Base-by-base conservation (phyloP, 2,888 invertebrate genomes). In the Phaedon cochleariae region DNA sequence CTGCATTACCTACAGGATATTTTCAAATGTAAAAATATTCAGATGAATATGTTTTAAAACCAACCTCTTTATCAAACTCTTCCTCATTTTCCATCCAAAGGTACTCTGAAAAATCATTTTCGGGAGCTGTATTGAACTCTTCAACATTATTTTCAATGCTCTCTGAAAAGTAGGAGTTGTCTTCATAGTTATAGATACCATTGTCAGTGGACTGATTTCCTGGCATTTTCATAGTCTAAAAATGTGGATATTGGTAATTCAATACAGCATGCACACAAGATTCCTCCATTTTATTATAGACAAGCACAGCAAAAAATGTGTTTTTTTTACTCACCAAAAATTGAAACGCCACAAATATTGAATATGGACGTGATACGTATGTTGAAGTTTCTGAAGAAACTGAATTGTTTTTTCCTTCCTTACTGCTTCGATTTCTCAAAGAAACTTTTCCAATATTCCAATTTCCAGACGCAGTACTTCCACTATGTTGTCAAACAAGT, bases 11-110 rank as follows among this genome's bases (percentile, higher is more conserved):
- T 94, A 18, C 10, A 79, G 26, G 54, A 66, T 31, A 59, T 37
- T 55, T 41, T 20, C 34, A 3, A 6, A 18, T 21, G 18, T 45
- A 15, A 48, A 34, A 26, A 21, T 49, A 18, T 22, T 45, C 51
- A 18, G 34, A 22, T 60, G 41, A 34, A 26, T 48, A 26, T 34
- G 7, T 26, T 17, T 9, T 45, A 12, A 37, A 53, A 65, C 62
- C 74, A 82, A 94, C 95, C 88, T 94, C 92, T 83, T 93, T 93
- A 78, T 96, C 95, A 80, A 95, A 95, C 79, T 95, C 95, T 77
- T 96, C 96, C 78, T 95, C 93, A 77, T 95, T 92, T 80, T 95
- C 96, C 95, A 96, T 96, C 96, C 96, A 96, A 87, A 95, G 88
- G 80, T 95, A 95, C 78, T 96, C 95, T 0, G 93, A 92, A 81